phyloP scores from a whole-genome alignment of 1,140 invertebrate genomes.

The Drosophila leontia region DNA sequence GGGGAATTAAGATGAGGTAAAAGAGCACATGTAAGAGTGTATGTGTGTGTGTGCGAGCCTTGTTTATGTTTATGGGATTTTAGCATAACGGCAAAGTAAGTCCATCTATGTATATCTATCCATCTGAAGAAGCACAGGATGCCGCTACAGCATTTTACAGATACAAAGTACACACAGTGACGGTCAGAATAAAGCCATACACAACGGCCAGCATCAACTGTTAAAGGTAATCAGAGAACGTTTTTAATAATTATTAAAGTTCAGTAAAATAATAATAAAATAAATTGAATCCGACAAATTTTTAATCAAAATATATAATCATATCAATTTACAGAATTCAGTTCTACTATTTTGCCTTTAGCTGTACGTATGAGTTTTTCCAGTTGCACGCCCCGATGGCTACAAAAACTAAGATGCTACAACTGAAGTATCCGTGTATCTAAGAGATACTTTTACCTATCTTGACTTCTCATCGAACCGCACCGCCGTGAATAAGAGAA shows the following conservation, averaged over 20 bases:
- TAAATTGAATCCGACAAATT: no score
- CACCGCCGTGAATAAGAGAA: slow-evolving; percentile 6
- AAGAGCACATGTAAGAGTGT: background rate
- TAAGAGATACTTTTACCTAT: slow-evolving; percentile 31
- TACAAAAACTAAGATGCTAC: slow-evolving; percentile 18
- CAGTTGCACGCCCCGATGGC: slow-evolving; percentile 9
- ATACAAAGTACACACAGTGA: slow-evolving; percentile 24
- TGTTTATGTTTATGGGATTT: slow-evolving; percentile 79
- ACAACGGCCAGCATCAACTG: background rate
- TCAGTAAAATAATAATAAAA: no score
- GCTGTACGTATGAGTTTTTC: slow-evolving; percentile 3
- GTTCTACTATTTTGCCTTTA: slow-evolving; percentile 8
- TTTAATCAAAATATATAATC: background rate
- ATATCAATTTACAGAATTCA: background rate
- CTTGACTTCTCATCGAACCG: slow-evolving; percentile 23
- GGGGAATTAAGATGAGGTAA: slow-evolving; percentile 6
- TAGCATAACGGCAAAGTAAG: slow-evolving; percentile 57
- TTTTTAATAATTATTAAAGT: background rate
- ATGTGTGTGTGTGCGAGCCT: slow-evolving; percentile 27
- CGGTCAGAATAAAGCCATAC: background rate
- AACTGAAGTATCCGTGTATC: slow-evolving; percentile 15
- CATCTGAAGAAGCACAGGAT: slow-evolving; percentile 10
- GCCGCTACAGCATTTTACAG: slow-evolving; percentile 17
- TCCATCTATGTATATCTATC: slow-evolving; percentile 34
- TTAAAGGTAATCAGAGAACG: background rate